Evolutionary conservation across 1,140 invertebrate genomes (phyloP), one percentile per base, ranked within the genome.

Genomic region (Dendroctonus ponderosae): DNA sequence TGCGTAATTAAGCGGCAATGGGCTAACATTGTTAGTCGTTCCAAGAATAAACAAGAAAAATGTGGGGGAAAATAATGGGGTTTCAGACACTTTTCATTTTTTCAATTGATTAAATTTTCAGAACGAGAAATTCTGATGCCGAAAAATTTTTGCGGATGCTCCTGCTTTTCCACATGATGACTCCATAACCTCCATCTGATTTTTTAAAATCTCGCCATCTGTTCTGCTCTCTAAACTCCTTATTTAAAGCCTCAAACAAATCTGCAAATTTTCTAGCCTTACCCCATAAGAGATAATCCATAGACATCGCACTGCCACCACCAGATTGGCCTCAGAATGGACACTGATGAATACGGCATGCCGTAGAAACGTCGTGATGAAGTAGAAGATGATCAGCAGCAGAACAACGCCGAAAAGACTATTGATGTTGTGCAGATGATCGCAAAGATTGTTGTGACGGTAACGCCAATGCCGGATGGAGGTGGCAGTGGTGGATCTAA

Each of bases 221-320:
- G 1, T 46, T 46, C 8, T 46, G 1, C 43, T 9, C 43, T 46
- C 8, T 46, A 11, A 11, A 46, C 12, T 26, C 26, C 26, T 26
- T 48, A 5, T 48, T n/a, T 48, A 48, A 48, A 14, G 46, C 14
- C 7, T 7, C 11, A n/a, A 48, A 14, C 3, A 48, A n/a, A 5
- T 4, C 14, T 5, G 14, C 46, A 48, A n/a, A 48, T 6, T 7
- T 7, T 14, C 46, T 14, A 5, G 7, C 40, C 60, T 43, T 62
- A 62, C 60, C 48, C 48, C 49, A 42, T 52, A 62, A 52, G 60
- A 41, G 15, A 62, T 7, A 15, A 62, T 62, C 60, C 60, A 62
- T 8, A 43, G 42, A 15, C 48, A 52, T 52, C 60, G 39, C 5
- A 62, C 60, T 7, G 43, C 42, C 9, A 50, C n/a, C 39, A 42